phyloP scores from a whole-genome alignment of 2,888 invertebrate genomes.

The Drosophila neutralis region DNA sequence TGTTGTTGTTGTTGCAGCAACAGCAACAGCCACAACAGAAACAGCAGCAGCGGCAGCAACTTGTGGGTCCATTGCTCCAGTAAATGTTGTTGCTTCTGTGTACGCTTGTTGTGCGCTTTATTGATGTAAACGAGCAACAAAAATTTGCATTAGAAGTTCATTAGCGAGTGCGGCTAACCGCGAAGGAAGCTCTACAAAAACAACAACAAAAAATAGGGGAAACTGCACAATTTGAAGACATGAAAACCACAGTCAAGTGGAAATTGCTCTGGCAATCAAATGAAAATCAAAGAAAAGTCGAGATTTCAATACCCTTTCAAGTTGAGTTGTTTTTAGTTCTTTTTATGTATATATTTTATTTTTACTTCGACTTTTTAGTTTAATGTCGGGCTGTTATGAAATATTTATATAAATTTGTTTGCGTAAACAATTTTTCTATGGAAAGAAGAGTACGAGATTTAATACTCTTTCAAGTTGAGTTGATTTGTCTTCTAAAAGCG shows the following conservation, averaged over 20 bases:
- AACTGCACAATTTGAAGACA: constrained; percentile 47
- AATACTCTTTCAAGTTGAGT: neutral
- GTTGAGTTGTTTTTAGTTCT: neutral
- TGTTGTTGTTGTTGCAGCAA: constrained; percentile 42
- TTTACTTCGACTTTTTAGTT: neutral
- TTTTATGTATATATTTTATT: neutral
- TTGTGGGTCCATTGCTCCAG: constrained; percentile 56
- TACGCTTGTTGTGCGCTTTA: constrained; percentile 41
- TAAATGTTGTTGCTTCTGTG: constrained; percentile 35
- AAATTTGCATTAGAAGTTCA: constrained; percentile 80
- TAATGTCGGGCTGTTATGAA: neutral
- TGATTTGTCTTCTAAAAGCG: neutral
- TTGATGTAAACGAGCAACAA: constrained; percentile 53
- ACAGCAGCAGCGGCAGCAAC: constrained; percentile 48
- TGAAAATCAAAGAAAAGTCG: neutral
- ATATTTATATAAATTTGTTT: neutral
- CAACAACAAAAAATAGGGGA: constrained; percentile 1
- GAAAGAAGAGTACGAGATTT: neutral
- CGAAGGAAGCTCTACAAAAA: constrained; percentile 47
- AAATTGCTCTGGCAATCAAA: constrained; percentile 22
- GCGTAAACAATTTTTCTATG: neutral
- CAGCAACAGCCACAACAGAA: neutral
- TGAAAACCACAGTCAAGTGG: constrained; percentile 21
- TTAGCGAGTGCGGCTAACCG: constrained; percentile 68
- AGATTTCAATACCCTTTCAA: constrained; percentile 18